Percentiles rank a stretch among this genome's conserved stretches.
These are phyloP conservation scores for Sitodiplosis mosellana DNA, from an alignment of 1,140 invertebrate genomes.

Conservation along the genomic window DNA sequence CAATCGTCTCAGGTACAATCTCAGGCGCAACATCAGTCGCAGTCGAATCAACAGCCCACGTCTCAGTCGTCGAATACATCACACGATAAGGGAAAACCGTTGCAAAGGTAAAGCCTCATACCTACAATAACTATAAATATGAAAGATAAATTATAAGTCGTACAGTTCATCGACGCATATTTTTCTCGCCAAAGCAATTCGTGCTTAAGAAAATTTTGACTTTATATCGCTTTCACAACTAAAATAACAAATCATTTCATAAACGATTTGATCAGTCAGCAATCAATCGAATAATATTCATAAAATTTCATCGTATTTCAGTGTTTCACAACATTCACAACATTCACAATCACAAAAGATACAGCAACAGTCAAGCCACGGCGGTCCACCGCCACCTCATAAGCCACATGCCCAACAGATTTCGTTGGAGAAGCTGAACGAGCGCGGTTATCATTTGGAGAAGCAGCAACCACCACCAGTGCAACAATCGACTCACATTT, in stretches of 20 bases:
- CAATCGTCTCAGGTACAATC: conserved; percentile 15
- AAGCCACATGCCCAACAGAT: neutral
- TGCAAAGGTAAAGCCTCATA: conserved; percentile 11
- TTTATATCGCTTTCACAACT: no score
- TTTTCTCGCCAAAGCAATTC: no score
- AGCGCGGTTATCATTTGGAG: no score
- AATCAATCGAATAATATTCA: conserved; percentile 19
- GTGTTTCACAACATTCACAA: conserved; percentile 6
- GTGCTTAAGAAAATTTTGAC: no score
- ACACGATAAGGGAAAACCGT: conserved; percentile 25
- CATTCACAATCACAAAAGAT: conserved; percentile 19
- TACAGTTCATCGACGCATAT: no score
- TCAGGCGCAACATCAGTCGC: conserved; percentile 21
- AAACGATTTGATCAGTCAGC: no score
- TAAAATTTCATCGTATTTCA: conserved; percentile 12
- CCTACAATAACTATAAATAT: conserved; percentile 3
- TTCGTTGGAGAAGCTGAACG: neutral
- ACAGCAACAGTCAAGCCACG: neutral
- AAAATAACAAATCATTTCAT: no score
- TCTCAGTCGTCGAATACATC: conserved; percentile 40
- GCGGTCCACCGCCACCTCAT: neutral
- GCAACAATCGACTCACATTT: no score
- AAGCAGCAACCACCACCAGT: no score
- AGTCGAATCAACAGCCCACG: conserved; percentile 18
- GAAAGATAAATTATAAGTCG: no score